These are phyloP conservation scores for Microplitis deprimator DNA, from an alignment of 2,888 invertebrate species.

Conservation along the genomic window DNA sequence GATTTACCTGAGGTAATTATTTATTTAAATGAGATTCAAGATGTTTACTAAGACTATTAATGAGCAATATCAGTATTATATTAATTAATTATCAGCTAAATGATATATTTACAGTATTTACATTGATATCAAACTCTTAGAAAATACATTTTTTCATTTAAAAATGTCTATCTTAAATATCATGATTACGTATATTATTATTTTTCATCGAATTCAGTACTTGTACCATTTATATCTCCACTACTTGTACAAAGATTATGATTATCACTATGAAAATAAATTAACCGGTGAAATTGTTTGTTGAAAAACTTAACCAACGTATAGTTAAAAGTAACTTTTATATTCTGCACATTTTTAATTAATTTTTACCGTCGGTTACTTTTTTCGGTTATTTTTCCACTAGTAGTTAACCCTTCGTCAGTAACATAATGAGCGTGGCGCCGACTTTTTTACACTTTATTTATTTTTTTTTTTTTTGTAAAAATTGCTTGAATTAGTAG, in stretches of 20 bases:
- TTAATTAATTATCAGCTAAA: constrained; percentile 24
- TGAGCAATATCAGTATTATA: constrained; percentile 6
- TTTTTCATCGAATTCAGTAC: not conserved
- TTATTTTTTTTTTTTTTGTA: too few species aligned
- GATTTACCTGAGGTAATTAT: constrained; percentile 32
- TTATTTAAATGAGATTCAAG: constrained; percentile 18
- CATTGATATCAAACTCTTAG: constrained; percentile 35
- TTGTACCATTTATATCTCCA: not conserved
- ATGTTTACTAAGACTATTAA: not conserved
- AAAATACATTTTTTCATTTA: not conserved
- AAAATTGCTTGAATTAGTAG: too few species aligned
- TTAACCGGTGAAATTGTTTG: not conserved
- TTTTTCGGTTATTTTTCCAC: too few species aligned
- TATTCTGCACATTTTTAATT: too few species aligned
- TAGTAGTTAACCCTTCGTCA: too few species aligned
- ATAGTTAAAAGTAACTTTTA: too few species aligned
- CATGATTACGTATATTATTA: not conserved
- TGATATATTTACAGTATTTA: constrained; percentile 53
- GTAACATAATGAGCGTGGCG: too few species aligned
- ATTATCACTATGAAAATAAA: not conserved
- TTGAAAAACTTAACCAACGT: too few species aligned
- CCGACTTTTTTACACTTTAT: too few species aligned
- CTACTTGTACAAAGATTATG: not conserved
- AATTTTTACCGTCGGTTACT: too few species aligned
- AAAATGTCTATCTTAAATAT: not conserved